Base-by-base conservation (phyloP, 2,888 invertebrate species). In the Hipparchia sbordonii region DNA sequence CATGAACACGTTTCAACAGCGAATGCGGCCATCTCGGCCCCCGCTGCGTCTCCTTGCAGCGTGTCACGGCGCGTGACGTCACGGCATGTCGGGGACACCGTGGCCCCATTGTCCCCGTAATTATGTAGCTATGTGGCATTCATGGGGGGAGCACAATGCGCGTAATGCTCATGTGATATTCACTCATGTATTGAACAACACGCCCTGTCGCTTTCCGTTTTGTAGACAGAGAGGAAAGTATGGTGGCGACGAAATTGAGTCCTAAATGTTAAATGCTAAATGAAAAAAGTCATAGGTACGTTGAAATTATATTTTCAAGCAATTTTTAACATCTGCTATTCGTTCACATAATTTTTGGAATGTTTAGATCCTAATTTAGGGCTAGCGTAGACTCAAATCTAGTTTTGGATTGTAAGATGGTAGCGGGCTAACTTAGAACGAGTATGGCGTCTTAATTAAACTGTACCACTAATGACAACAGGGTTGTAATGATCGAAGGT, bases 111-210 rank as follows among this genome's bases (percentile, higher is more conserved):
- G 79, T 80, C 77, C 72, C 70, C 66, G 76, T 79, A 79, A 82
- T 82, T 82, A 80, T 78, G 78, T 79, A 76, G 76, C 79, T 74
- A 79, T 78, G 79, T 79, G 77, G 72, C 77, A 76, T 76, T 77
- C 72, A 79, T 74, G 70, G 74, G 72, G 68, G 52, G 62, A n/a
- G 33, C 74, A 73, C 75, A 74, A 75, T 68, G 73, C 69, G 70
- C 10, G 39, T 56, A 45, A 56, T 45, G 39, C 76, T 73, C 77
- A 77, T 77, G 77, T 78, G 73, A 77, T 76, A 78, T 76, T 76
- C 75, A 73, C 72, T 72, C 60, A 65, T 73, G 71, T 68, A 71
- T 57, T 57, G 67, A 46, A 45, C 60, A 23, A 72, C 74, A 76
- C 76, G 74, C 77, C 74, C 70, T 65, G 61, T 52, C 70, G 72